A percentile compares a stretch with the other conserved stretches of the same genome.
phyloP scores from a whole-genome alignment of 2,797 vertebrate genomes.

The Champsocephalus gunnari region DNA sequence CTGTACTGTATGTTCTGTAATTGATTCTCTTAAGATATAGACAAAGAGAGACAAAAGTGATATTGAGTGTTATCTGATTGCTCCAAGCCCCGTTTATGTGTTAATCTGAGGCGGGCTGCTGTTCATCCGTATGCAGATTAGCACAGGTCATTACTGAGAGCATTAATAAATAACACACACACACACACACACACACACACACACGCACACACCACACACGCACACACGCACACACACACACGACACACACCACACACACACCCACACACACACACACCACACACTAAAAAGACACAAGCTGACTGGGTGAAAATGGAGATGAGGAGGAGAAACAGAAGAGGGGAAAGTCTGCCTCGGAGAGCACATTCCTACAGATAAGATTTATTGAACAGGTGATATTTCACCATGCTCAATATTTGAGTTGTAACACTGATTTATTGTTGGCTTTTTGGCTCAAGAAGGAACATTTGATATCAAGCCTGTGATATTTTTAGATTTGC shows the following conservation, averaged over 20 bases:
- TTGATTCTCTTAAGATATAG: slow-evolving; percentile 1
- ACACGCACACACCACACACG: too few species aligned
- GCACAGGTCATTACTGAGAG: slow-evolving; percentile 57
- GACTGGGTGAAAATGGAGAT: slow-evolving; percentile 1
- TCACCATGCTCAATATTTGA: neutral
- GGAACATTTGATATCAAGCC: neutral
- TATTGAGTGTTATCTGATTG: slow-evolving; percentile 12
- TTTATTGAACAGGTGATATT: neutral
- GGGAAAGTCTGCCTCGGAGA: neutral
- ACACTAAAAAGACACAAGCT: slow-evolving; percentile 16
- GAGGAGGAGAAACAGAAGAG: neutral
- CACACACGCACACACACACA: too few species aligned
- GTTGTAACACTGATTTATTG: neutral
- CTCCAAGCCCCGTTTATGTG: slow-evolving; percentile 19
- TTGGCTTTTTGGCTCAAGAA: neutral
- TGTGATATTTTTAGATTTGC: neutral
- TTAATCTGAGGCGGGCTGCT: slow-evolving; percentile 42
- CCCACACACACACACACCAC: slow-evolving; percentile 21
- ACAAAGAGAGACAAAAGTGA: neutral
- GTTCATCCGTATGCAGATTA: slow-evolving; percentile 77
- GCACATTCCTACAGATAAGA: neutral
- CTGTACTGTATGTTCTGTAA: neutral
- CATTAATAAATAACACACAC: slow-evolving; percentile 73
- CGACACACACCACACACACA: too few species aligned
- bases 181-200: slow-evolving; percentile 35